phyloP scores from a whole-genome alignment of 2,797 vertebrate genomes.

The Urosaurus nigricauda region DNA sequence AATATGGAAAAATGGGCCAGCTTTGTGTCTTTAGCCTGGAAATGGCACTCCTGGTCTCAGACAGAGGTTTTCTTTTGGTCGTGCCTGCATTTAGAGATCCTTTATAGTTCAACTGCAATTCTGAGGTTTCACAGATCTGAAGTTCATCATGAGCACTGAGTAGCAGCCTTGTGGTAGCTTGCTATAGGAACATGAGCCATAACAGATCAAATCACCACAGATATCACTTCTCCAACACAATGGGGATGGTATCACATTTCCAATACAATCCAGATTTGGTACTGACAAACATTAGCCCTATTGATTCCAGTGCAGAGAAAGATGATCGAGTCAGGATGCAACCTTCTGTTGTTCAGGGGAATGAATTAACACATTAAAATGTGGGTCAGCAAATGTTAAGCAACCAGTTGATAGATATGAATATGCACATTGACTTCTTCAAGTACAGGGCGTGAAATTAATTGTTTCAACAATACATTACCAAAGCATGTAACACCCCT shows the following conservation, averaged over 20 bases:
- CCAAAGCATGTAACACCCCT: not conserved
- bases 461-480: not conserved
- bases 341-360: not conserved
- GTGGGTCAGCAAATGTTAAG: not conserved
- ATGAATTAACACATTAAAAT: not conserved
- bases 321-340: not conserved
- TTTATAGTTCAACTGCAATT: not conserved
- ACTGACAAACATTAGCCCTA: not conserved
- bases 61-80: not conserved
- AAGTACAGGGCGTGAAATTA: not conserved
- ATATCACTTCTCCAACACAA: not conserved
- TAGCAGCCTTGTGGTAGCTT: too few relatives aligned
- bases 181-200: not conserved
- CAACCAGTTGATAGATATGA: not conserved
- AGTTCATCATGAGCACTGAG: not conserved
- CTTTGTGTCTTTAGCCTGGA: not conserved
- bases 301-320: not conserved
- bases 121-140: not conserved
- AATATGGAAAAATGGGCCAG: not conserved
- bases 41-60: not conserved
- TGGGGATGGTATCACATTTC: not conserved
- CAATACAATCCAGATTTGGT: too few relatives aligned
- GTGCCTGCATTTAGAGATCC: too few relatives aligned
- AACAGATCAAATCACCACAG: not conserved
- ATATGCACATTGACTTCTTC: not conserved